phyloP scores from a whole-genome alignment of 2,888 invertebrate species.

The Eudasyphora cyanicolor region DNA sequence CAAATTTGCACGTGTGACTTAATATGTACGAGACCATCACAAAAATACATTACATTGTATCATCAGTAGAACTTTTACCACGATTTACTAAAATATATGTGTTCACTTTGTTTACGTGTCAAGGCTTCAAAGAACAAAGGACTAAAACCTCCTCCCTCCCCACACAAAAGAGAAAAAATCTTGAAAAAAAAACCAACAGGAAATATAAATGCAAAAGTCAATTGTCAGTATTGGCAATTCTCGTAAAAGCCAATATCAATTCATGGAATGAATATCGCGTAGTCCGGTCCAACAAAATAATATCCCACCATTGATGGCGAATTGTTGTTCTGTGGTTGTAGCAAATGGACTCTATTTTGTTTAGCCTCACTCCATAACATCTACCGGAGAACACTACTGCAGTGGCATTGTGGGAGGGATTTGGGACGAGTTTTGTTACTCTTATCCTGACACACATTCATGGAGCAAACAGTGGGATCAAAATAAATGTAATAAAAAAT shows the following conservation, averaged over 20 bases:
- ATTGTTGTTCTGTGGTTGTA: not conserved
- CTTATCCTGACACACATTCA: not conserved
- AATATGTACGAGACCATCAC: too few relatives aligned
- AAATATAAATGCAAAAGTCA: conserved; percentile 24
- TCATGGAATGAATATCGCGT: not conserved
- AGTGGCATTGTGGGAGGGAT: not conserved
- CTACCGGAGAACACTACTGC: not conserved
- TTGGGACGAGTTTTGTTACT: not conserved
- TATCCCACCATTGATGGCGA: not conserved
- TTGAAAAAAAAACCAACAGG: not conserved
- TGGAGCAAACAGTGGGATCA: not conserved
- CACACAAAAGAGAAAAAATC: not conserved
- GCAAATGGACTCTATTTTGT: conserved; percentile 2
- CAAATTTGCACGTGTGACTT: too few relatives aligned
- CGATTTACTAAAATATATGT: too few relatives aligned
- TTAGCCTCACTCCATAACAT: not conserved
- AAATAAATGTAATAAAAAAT: not conserved
- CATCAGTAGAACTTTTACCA: too few relatives aligned
- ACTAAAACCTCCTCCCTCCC: too few relatives aligned
- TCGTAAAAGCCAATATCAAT: conserved; percentile 32
- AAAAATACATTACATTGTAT: too few relatives aligned
- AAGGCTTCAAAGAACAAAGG: conserved; percentile 7
- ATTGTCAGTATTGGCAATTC: conserved; percentile 16
- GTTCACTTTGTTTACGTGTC: conserved; percentile 7
- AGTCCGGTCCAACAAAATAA: not conserved